Percentiles rank a stretch among this genome's conserved stretches.
Evolutionary conservation across 2,797 vertebrate genomes (phyloP).

Genomic region (Phrynocephalus guinanensis): DNA sequence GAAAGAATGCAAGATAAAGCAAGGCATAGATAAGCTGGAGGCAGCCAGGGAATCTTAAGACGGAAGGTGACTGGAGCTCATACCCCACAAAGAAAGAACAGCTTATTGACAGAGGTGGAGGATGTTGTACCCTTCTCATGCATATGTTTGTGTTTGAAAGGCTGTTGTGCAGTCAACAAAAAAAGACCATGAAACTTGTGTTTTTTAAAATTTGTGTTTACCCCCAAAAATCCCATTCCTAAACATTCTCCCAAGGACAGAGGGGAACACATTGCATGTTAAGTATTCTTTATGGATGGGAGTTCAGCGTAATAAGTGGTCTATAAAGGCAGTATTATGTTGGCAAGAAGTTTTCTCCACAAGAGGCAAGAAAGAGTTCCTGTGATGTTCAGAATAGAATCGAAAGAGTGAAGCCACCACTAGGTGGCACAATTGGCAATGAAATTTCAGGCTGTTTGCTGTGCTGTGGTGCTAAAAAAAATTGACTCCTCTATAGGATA

Average conservation of each 20-base stretch:
- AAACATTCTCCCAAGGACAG: neutral
- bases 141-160: too few relatives aligned
- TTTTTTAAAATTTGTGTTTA: too few relatives aligned
- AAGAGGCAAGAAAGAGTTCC: too few relatives aligned
- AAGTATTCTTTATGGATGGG: neutral
- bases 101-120: too few relatives aligned
- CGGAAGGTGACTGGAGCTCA: too few relatives aligned
- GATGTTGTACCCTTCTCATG: too few relatives aligned
- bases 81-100: too few relatives aligned
- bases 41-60: too few relatives aligned
- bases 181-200: too few relatives aligned
- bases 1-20: too few relatives aligned
- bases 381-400: neutral
- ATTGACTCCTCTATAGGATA: neutral
- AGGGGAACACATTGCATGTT: neutral
- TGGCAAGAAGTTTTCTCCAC: neutral
- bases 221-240: neutral
- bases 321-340: neutral
- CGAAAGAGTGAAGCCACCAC: neutral
- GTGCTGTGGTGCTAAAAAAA: neutral
- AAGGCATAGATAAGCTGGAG: too few relatives aligned
- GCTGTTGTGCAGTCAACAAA: too few relatives aligned
- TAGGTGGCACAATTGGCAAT: slow-evolving; percentile 15
- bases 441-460: neutral
- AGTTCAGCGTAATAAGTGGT: neutral